phyloP scores from a whole-genome alignment of 2,797 vertebrate species.

The Protonibea diacanthus region DNA sequence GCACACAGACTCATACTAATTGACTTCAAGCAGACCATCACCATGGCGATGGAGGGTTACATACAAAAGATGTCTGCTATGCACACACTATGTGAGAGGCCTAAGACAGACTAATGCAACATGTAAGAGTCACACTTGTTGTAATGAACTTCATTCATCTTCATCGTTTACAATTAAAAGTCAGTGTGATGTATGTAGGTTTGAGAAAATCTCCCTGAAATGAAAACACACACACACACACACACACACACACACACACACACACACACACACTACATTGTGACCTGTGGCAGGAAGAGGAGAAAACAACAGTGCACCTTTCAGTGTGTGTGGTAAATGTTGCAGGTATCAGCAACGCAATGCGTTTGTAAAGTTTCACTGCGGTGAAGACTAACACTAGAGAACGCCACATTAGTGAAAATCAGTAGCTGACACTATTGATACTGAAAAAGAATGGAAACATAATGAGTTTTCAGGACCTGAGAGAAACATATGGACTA shows the following conservation, averaged over 20 bases:
- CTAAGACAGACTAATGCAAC: constrained; percentile 8
- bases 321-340: constrained; percentile 2
- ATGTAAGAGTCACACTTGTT: not conserved
- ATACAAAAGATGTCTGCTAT: constrained; percentile 13
- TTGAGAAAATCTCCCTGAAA: constrained; percentile 7
- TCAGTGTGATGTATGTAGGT: not conserved
- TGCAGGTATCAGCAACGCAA: not conserved
- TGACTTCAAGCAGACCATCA: constrained; percentile 21
- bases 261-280: not conserved
- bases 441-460: too few species aligned
- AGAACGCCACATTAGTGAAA: not conserved
- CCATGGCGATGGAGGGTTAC: constrained; percentile 13
- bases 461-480: too few species aligned
- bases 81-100: not conserved
- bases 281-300: constrained; percentile 18
- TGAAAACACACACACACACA: not conserved
- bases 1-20: constrained; percentile 1
- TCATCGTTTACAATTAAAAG: not conserved
- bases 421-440: not conserved
- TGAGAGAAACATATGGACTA: too few species aligned
- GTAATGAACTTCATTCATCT: not conserved
- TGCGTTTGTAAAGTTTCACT: constrained; percentile 10
- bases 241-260: too few species aligned
- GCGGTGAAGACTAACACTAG: not conserved
- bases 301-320: not conserved